Evolutionary conservation across 2,797 vertebrate genomes (phyloP).

Genomic region (Adrianichthys oophorus): DNA sequence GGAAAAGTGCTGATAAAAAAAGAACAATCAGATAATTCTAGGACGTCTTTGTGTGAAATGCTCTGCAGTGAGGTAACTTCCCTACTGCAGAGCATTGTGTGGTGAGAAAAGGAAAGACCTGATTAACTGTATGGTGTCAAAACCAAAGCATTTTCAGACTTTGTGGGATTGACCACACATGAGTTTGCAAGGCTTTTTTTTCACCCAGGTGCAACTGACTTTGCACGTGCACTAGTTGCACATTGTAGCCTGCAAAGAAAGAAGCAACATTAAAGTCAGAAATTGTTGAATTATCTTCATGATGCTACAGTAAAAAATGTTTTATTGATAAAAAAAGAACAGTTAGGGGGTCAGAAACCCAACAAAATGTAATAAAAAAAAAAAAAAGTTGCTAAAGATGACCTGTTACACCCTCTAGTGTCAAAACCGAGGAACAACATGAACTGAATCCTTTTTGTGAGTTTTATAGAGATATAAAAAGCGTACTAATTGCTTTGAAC

Average conservation of each 20-base stretch:
- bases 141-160: conserved; percentile 57
- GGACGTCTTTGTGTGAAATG: conserved; percentile 57
- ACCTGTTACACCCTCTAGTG: conserved; percentile 65
- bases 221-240: conserved; percentile 29
- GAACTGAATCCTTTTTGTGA: not conserved
- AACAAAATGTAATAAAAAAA: conserved; percentile 1
- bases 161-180: conserved; percentile 57
- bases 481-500: too few relatives aligned
- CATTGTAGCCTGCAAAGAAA: not conserved
- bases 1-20: conserved; percentile 27
- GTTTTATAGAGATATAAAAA: too few relatives aligned
- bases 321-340: conserved; percentile 16
- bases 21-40: conserved; percentile 43
- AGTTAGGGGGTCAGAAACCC: conserved; percentile 8
- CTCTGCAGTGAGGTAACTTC: conserved; percentile 57
- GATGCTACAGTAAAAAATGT: conserved; percentile 16
- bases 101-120: conserved; percentile 64
- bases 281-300: conserved; percentile 9
- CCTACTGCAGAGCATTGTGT: conserved; percentile 40
- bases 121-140: conserved; percentile 56
- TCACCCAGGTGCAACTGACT: conserved; percentile 13
- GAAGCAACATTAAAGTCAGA: conserved; percentile 16
- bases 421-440: conserved; percentile 12
- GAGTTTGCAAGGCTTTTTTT: not conserved
- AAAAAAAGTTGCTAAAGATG: conserved; percentile 17